These are phyloP conservation scores for Oscheius onirici DNA, from an alignment of 2,888 invertebrate genomes.

Conservation along the genomic window DNA sequence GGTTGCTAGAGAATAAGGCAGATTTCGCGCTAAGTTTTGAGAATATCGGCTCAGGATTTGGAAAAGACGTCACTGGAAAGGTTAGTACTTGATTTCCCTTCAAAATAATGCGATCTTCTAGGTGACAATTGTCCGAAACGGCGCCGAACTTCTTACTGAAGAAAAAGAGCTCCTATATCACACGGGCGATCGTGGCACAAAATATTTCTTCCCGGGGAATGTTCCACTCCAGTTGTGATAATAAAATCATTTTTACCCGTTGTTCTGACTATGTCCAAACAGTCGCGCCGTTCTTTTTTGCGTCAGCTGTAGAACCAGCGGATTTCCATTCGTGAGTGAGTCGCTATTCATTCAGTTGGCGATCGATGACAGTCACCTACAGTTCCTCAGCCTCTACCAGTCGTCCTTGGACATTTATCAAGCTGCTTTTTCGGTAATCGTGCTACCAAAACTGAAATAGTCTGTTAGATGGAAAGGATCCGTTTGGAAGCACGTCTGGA, in stretches of 20 bases:
- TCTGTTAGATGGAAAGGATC: conserved; percentile 59
- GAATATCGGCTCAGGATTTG: conserved; percentile 52
- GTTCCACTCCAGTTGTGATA: conserved; percentile 36
- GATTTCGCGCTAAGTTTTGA: conserved; percentile 36
- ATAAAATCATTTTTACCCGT: neutral
- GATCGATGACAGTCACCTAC: conserved; percentile 57
- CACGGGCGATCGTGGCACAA: conserved; percentile 53
- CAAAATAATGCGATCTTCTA: conserved; percentile 19
- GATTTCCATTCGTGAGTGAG: no score
- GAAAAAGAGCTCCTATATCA: conserved; percentile 42
- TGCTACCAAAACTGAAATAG: no score
- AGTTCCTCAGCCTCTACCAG: conserved; percentile 58
- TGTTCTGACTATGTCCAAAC: no score
- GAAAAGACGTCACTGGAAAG: conserved; percentile 53
- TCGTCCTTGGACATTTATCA: conserved; percentile 57
- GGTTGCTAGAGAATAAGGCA: conserved; percentile 18
- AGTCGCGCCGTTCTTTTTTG: no score
- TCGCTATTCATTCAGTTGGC: neutral
- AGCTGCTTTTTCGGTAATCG: conserved; percentile 47
- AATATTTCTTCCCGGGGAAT: conserved; percentile 51
- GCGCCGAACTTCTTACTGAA: neutral
- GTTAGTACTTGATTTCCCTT: conserved; percentile 26
- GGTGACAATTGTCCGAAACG: conserved; percentile 20
- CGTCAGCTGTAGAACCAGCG: no score
- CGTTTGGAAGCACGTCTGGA: conserved; percentile 66